These are phyloP conservation scores for Arctopsyche grandis DNA, from an alignment of 1,140 invertebrate species.

Conservation along the genomic window DNA sequence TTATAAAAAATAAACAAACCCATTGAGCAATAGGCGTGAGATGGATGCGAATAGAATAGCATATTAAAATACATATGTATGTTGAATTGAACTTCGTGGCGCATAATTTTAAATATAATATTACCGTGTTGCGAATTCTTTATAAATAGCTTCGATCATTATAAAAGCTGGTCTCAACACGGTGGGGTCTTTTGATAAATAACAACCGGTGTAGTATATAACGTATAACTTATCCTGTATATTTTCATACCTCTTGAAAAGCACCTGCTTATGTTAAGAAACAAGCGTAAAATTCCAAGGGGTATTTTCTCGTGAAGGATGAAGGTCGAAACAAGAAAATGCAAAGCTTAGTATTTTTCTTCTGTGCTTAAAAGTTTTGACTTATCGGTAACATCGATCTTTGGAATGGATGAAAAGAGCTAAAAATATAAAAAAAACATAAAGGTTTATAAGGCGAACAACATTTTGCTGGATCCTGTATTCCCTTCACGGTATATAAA, in stretches of 20 bases:
- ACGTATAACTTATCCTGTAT: no score
- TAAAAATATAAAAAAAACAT: no score
- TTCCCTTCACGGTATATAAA: no score
- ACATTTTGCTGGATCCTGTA: no score
- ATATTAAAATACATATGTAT: no score
- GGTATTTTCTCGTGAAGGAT: neutral
- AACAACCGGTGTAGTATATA: neutral
- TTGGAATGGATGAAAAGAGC: no score
- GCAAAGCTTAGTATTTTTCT: neutral
- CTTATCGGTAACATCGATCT: no score
- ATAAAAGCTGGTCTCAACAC: neutral
- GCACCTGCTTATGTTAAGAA: neutral
- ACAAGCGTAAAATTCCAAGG: neutral
- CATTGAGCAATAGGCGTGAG: no score
- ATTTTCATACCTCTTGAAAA: neutral
- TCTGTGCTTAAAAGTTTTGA: neutral
- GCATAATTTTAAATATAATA: neutral
- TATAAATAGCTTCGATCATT: neutral
- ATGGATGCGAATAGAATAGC: no score
- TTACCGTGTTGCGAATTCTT: neutral
- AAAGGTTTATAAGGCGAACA: no score
- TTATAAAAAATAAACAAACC: no score
- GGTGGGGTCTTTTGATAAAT: neutral
- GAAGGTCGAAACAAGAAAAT: neutral
- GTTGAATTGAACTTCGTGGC: no score